A percentile compares a stretch with the other conserved stretches of the same genome.
phyloP scores from a whole-genome alignment of 2,797 vertebrate genomes.

The Gymnocypris eckloni region DNA sequence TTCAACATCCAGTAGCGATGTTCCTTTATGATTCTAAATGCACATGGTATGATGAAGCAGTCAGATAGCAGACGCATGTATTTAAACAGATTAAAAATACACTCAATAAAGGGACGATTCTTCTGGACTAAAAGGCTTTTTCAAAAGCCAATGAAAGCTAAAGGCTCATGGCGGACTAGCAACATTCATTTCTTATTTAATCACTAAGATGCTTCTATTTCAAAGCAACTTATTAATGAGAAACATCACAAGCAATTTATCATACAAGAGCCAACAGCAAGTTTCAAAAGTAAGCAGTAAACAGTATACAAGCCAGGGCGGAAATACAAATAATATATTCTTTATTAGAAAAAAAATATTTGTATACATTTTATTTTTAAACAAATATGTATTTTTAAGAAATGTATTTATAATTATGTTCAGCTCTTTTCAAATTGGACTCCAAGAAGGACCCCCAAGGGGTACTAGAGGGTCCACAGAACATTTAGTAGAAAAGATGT shows the following conservation, averaged over 20 bases:
- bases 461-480: not conserved
- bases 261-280: not conserved
- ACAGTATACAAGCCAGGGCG: not conserved
- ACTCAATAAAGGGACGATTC: not conserved
- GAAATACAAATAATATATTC: too few species aligned
- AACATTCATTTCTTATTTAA: not conserved
- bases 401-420: not conserved
- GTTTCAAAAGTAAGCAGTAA: not conserved
- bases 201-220: not conserved
- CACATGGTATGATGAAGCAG: not conserved
- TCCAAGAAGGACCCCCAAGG: too few species aligned
- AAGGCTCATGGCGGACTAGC: not conserved
- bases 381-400: not conserved
- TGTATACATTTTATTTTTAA: not conserved
- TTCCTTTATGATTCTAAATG: slow-evolving; percentile 4
- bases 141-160: too few species aligned
- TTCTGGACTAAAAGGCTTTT: not conserved
- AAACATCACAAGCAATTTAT: not conserved
- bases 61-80: not conserved
- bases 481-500: too few species aligned
- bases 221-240: not conserved
- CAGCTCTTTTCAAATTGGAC: too few species aligned
- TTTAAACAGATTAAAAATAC: not conserved
- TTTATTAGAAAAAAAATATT: too few species aligned
- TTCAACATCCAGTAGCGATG: not conserved